Evolutionary conservation across 2,113 vertebrate species (phyloP), one percentile per base, ranked within the genome.

Genomic region (Hymenochirus boettgeri): DNA sequence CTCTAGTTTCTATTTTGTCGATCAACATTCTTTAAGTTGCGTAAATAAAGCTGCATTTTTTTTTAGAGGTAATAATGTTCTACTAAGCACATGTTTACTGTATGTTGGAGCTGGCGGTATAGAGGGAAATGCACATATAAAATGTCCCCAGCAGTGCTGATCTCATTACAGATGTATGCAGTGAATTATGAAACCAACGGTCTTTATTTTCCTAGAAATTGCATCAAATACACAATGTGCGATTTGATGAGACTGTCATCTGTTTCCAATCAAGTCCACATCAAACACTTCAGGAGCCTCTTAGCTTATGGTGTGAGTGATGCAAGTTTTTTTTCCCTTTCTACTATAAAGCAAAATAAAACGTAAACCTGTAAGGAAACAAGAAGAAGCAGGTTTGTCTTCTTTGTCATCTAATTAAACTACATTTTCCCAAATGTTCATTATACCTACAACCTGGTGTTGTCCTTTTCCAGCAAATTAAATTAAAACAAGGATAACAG

Each of bases 201-300:
- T 23, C 46, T 48, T 48, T 48, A 21, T 21, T 22, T 48, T 48
- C 46, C 46, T 48, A 48, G 19, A 48, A 48, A 48, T 22, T 48
- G 46, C 3, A 48, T 48, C 46, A 48, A 48, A 48, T 10, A 21
- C 22, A 12, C 46, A 48, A 48, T 48, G 46, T 22, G 46, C 12
- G 46, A 48, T 48, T 22, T 48, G 46, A 48, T 48, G 19, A 22
- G 46, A 22, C 21, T 48, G 46, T 48, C 46, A 48, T 48, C 46
- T 48, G 46, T 48, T 48, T 48, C 46, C 21, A 48, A 48, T 48
- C 3, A 48, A 48, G 8, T 22, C 21, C 21, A 48, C 46, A 48
- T 48, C 46, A 48, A 48, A 48, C 21, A 21, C 46, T 48, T 21
- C 2, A 48, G 39, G 46, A 46, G 42, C 7, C 18, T 19, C 42